Evolutionary conservation across 2,797 vertebrate genomes (phyloP).

Genomic region (Darevskia nairensis): DNA sequence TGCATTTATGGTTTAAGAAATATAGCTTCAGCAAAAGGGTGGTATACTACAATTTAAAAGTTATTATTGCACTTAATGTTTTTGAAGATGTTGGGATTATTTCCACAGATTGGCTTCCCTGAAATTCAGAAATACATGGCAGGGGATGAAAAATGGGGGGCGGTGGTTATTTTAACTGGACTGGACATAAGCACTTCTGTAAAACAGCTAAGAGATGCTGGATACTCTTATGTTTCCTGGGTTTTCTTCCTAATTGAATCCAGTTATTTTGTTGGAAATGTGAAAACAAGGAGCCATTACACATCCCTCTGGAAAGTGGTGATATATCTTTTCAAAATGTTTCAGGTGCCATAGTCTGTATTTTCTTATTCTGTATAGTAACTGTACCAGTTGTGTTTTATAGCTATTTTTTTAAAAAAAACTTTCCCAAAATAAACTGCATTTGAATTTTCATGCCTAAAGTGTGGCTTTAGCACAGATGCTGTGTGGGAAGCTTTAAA

Average conservation of each 20-base stretch:
- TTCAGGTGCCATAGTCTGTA: background rate
- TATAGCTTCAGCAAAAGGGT: too few relatives aligned
- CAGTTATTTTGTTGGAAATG: background rate
- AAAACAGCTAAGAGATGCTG: too few relatives aligned
- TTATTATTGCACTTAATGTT: too few relatives aligned
- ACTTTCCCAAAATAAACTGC: slow-evolving; percentile 20
- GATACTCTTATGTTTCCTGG: too few relatives aligned
- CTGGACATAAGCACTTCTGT: too few relatives aligned
- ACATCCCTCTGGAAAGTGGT: background rate
- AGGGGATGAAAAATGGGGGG: too few relatives aligned
- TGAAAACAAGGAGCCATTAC: background rate
- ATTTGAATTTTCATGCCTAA: slow-evolving; percentile 38
- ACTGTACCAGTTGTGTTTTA: background rate
- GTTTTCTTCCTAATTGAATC: background rate
- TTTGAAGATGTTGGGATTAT: too few relatives aligned
- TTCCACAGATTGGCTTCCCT: too few relatives aligned
- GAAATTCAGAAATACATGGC: too few relatives aligned
- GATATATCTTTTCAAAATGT: background rate
- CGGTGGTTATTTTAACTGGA: too few relatives aligned
- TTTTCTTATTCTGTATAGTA: background rate
- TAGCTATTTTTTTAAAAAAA: background rate
- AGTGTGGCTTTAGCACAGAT: background rate
- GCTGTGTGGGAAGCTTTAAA: background rate
- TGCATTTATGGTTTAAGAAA: too few relatives aligned
- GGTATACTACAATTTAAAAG: too few relatives aligned